These are phyloP conservation scores for Nycticorax nycticorax DNA, from an alignment of 2,113 vertebrate genomes.

Conservation along the genomic window DNA sequence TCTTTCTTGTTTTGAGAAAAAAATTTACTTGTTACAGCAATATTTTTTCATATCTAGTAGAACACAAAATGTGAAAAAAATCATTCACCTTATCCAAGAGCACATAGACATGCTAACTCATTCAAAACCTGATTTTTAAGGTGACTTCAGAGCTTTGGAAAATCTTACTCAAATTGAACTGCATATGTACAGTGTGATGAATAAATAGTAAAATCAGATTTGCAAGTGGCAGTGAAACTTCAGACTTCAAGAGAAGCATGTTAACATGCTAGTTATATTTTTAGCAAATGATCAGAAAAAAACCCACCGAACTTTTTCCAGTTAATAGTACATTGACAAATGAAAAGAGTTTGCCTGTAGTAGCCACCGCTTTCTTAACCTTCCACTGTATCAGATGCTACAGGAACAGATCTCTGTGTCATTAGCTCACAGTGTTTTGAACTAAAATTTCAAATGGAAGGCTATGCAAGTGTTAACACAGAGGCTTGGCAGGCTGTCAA, in stretches of 20 bases:
- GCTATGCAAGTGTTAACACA: neutral
- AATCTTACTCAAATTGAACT: neutral
- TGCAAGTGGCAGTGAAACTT: neutral
- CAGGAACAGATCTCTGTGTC: neutral
- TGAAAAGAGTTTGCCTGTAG: neutral
- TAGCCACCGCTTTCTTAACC: neutral
- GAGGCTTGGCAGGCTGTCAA: neutral
- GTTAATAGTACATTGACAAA: neutral
- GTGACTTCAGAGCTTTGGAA: neutral
- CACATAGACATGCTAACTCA: neutral
- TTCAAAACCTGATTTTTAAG: neutral
- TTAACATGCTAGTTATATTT: neutral
- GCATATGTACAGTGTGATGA: fast-evolving
- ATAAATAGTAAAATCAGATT: neutral
- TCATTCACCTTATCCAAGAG: neutral
- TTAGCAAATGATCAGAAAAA: neutral
- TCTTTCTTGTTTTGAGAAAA: neutral
- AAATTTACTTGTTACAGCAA: neutral
- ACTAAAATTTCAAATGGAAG: neutral
- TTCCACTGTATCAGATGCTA: neutral
- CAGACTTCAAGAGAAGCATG: neutral
- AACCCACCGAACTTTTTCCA: neutral
- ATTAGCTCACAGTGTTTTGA: neutral
- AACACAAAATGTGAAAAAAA: neutral
- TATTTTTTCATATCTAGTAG: neutral